Percentiles rank a stretch among this genome's conserved stretches.
Evolutionary conservation across 2,113 vertebrate genomes (phyloP).

Genomic region (Ailurus styani): DNA sequence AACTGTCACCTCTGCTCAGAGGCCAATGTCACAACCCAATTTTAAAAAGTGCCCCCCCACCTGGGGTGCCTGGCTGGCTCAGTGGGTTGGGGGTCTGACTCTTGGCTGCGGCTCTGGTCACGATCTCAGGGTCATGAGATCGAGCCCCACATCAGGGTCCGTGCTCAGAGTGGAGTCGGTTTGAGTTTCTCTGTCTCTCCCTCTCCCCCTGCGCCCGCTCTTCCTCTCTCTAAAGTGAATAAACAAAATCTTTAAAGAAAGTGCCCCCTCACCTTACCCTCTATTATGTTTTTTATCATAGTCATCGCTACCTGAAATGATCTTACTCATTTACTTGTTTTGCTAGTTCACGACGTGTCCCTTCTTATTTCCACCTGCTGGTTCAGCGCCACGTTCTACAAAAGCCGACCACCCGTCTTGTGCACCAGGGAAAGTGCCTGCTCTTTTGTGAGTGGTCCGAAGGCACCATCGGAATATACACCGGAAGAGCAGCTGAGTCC

Average conservation of each 20-base stretch:
- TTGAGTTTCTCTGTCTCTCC: too few relatives aligned
- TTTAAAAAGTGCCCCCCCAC: too few relatives aligned
- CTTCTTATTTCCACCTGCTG: not conserved
- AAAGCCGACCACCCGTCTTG: not conserved
- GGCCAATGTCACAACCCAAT: not conserved
- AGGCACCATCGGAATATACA: not conserved
- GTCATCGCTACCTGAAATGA: not conserved
- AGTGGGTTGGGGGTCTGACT: too few relatives aligned
- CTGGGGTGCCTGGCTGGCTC: too few relatives aligned
- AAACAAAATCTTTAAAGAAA: not conserved
- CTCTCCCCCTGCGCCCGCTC: too few relatives aligned
- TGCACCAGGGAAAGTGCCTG: not conserved
- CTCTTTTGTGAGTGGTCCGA: not conserved
- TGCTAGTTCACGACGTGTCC: not conserved
- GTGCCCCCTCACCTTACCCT: not conserved
- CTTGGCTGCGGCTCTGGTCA: too few relatives aligned
- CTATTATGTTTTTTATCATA: not conserved
- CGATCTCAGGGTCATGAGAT: too few relatives aligned
- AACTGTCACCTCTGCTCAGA: not conserved
- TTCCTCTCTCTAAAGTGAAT: too few relatives aligned
- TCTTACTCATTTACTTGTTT: not conserved
- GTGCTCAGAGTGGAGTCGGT: too few relatives aligned
- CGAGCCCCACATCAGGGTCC: too few relatives aligned
- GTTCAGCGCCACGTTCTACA: too few relatives aligned
- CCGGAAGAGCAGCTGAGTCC: not conserved